Base-by-base conservation (phyloP, 2,113 vertebrate genomes). In the Tragelaphus strepsiceros region DNA sequence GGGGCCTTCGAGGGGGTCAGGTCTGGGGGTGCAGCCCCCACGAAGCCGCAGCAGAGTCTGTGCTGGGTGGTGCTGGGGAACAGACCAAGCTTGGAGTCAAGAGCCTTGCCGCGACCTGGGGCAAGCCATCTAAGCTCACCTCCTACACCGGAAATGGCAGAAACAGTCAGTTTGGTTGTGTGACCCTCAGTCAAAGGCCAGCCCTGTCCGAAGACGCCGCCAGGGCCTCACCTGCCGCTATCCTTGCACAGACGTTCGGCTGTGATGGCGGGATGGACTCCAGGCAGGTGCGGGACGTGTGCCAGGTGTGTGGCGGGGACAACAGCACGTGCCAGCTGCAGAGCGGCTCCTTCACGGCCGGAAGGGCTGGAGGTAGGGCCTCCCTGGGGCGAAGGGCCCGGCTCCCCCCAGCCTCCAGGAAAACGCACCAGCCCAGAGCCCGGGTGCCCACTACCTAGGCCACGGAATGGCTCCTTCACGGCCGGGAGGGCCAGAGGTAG, bases 251-350 rank as follows among this genome's bases (percentile, higher is more conserved):
- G 99, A 97, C 97, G 2, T 99, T 99, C 0, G 99, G 99, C 58
- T 99, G 99, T 88, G 99, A 99, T 0, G 99, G 99, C 74, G 98
- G 96, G 96, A 98, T 99, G 99, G 98, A 98, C 53, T 99, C 99
- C 35, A 90, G 96, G 97, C 99, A 98, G 98, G 95, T 85, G 74
- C 77, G 93, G 97, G 99, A 99, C 35, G 97, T 94, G 7, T 99
- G 99, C 89, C 99, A 98, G 49, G 98, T 99, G 94, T 99, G 99
- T 74, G 99, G 99, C 5, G 99, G 99, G 43, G 98, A 99, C 81
- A 99, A 99, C 94, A 99, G 98, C 10, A 99, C 99, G 1, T 99
- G 99, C 98, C 98, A 92, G 24, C 28, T 84, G 30, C 98, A 98
- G 74, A 99, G 98, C 3, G 99, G 99, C 87, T 99, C 99, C 51